A percentile compares a stretch with the other conserved stretches of the same genome.
Evolutionary conservation across 2,888 invertebrate species (phyloP).

Genomic region (Notocelia uddmanniana): DNA sequence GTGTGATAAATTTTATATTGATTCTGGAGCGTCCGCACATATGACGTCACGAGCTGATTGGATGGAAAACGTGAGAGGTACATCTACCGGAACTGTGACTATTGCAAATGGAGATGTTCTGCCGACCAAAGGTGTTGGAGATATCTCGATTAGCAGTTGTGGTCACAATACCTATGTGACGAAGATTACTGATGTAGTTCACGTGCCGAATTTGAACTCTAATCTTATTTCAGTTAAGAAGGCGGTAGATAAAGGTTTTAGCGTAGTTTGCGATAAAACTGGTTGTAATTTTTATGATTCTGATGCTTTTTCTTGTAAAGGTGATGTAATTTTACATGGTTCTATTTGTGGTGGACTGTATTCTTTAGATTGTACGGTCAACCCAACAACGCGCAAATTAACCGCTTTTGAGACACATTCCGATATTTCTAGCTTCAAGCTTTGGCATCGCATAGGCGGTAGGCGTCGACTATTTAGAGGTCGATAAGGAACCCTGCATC

Average conservation of each 20-base stretch:
- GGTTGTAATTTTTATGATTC: too few species aligned
- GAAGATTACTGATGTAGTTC: constrained; percentile 3
- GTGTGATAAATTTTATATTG: too few species aligned
- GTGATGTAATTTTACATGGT: neutral
- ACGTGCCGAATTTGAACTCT: neutral
- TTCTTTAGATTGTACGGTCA: constrained; percentile 3
- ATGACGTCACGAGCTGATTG: neutral
- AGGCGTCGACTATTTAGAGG: neutral
- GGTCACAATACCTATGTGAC: neutral
- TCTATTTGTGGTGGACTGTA: neutral
- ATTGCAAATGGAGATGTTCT: neutral
- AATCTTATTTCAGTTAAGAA: neutral
- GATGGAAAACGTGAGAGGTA: neutral
- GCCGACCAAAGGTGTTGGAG: neutral
- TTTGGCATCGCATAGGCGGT: neutral
- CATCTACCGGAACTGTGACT: neutral
- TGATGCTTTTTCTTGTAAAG: neutral
- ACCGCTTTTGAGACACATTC: constrained; percentile 10
- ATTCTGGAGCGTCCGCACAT: neutral
- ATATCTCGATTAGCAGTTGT: neutral
- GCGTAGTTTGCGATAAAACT: too few species aligned
- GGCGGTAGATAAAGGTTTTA: too few species aligned
- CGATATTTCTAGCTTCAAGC: constrained; percentile 14
- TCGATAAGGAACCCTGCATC: neutral
- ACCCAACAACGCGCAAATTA: neutral